A percentile compares a stretch with the other conserved stretches of the same genome.
phyloP scores from a whole-genome alignment of 1,140 invertebrate genomes.

The Drosophila repletoides region DNA sequence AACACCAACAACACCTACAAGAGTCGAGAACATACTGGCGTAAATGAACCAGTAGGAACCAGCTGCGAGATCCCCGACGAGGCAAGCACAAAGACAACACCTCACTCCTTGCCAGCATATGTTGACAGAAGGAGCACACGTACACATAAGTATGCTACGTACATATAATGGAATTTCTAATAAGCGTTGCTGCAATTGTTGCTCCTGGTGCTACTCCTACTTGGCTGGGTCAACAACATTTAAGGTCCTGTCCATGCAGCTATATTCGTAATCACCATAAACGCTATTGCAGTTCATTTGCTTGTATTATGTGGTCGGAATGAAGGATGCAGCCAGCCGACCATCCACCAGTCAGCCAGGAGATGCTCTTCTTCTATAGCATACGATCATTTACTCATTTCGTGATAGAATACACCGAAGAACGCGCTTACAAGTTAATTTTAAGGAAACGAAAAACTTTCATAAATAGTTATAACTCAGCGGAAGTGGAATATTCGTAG shows the following conservation, averaged over 20 bases:
- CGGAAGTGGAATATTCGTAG: conserved; percentile 12
- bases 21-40: not conserved
- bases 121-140: conserved; percentile 59
- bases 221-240: conserved; percentile 57
- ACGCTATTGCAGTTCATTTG: conserved; percentile 53
- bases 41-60: conserved; percentile 33
- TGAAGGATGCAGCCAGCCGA: not conserved
- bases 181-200: conserved; percentile 44
- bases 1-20: not conserved
- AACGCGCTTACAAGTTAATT: conserved; percentile 2
- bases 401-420: too few relatives aligned
- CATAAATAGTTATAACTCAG: conserved; percentile 21
- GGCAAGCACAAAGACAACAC: conserved; percentile 29
- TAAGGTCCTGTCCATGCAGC: conserved; percentile 23
- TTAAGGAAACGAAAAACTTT: conserved; percentile 17
- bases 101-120: conserved; percentile 29
- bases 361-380: too few relatives aligned
- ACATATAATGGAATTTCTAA: conserved; percentile 79
- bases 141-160: conserved; percentile 54
- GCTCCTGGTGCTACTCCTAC: conserved; percentile 19
- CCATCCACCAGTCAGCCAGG: not conserved
- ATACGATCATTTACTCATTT: too few relatives aligned
- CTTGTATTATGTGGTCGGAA: conserved; percentile 10
- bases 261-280: conserved; percentile 43
- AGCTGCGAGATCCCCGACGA: not conserved